These are phyloP conservation scores for Sceloporus undulatus DNA, from an alignment of 2,113 vertebrate genomes.

Conservation along the genomic window DNA sequence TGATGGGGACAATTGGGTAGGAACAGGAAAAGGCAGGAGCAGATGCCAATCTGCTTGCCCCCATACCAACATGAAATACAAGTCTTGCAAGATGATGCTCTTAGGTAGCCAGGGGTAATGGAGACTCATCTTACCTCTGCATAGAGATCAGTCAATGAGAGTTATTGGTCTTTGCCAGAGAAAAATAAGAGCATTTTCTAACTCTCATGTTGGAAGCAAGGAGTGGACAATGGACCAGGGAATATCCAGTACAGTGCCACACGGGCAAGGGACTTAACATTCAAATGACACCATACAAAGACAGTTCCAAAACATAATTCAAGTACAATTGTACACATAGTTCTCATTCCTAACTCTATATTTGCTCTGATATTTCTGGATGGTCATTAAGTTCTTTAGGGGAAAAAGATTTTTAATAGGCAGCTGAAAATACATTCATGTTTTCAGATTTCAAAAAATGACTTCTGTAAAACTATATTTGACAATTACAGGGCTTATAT, in stretches of 20 bases:
- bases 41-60: not conserved
- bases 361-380: conserved; percentile 26
- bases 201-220: not conserved
- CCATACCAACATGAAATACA: not conserved
- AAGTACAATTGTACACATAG: too few species aligned
- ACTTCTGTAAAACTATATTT: not conserved
- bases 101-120: too few species aligned
- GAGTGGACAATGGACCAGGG: not conserved
- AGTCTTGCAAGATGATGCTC: too few species aligned
- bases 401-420: not conserved
- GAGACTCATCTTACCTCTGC: too few species aligned
- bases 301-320: not conserved
- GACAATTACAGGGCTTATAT: not conserved
- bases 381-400: not conserved
- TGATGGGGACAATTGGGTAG: too few species aligned
- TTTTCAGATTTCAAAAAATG: not conserved
- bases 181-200: not conserved
- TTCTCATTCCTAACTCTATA: conserved; percentile 3
- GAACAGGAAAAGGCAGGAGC: not conserved
- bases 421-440: conserved; percentile 13
- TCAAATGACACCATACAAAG: not conserved
- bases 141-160: too few species aligned
- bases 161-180: not conserved
- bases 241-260: not conserved
- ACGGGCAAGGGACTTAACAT: too few species aligned